Evolutionary conservation across 2,113 vertebrate species (phyloP).

Genomic region (Anguilla rostrata): DNA sequence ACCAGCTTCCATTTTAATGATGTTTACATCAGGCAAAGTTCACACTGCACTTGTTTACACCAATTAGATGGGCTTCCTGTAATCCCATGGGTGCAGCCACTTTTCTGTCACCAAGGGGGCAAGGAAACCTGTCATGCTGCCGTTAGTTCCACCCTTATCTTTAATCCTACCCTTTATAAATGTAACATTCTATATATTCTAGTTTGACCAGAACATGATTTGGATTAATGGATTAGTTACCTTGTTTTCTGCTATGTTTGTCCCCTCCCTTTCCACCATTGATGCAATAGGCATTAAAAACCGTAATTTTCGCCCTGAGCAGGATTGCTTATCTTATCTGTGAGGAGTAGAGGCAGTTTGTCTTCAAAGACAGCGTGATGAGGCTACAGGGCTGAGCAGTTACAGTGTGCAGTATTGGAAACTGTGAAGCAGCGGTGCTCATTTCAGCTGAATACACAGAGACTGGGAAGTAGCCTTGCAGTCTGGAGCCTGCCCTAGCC

Average conservation of each 20-base stretch:
- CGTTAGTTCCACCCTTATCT: neutral
- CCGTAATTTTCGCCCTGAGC: constrained; percentile 14
- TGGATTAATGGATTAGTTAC: constrained; percentile 10
- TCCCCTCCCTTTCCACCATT: constrained; percentile 3
- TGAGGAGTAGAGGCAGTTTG: neutral
- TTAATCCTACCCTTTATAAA: constrained; percentile 7
- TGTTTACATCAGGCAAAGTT: constrained; percentile 44
- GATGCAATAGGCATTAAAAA: constrained; percentile 11
- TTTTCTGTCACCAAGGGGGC: constrained; percentile 1
- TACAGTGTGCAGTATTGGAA: neutral
- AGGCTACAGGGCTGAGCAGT: neutral
- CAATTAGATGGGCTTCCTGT: constrained; percentile 29
- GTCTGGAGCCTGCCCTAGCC: neutral
- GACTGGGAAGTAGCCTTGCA: neutral
- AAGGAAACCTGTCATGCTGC: neutral
- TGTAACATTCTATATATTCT: too few relatives aligned
- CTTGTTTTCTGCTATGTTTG: constrained; percentile 7
- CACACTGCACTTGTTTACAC: constrained; percentile 25
- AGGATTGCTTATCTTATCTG: neutral
- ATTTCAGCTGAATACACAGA: neutral
- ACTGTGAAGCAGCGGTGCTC: neutral
- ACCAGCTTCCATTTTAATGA: constrained; percentile 32
- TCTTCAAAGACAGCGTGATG: constrained; percentile 7
- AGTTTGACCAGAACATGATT: neutral
- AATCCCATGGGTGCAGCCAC: constrained; percentile 27